Conservation (phyloP, 2,797 vertebrate species). For the Coluber constrictor region DNA sequence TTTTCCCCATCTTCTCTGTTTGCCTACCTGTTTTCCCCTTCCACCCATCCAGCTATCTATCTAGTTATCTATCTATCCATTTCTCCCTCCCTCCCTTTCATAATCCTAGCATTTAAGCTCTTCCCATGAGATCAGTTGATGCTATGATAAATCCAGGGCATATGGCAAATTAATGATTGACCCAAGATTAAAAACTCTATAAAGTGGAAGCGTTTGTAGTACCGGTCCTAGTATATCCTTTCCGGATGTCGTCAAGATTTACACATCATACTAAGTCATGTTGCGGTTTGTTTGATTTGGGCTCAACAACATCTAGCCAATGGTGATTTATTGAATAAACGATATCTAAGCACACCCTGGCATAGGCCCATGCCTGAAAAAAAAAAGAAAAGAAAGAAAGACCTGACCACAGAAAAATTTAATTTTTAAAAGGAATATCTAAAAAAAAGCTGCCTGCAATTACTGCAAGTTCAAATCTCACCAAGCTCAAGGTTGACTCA, state of each 20-base stretch:
- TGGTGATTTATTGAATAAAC: neutral
- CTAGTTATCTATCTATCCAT: no score
- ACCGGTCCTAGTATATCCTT: neutral
- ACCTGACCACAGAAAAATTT: neutral
- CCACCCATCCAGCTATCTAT: no score
- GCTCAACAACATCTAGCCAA: neutral
- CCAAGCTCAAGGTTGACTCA: no score
- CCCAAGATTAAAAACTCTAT: neutral
- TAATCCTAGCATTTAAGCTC: neutral
- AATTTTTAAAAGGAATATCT: neutral
- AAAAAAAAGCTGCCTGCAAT: no score
- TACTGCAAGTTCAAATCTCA: no score
- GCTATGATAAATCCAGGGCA: neutral
- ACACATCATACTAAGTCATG: neutral
- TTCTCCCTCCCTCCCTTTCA: neutral
- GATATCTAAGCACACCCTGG: neutral
- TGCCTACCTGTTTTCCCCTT: no score
- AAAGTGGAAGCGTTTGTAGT: neutral
- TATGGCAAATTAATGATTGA: neutral
- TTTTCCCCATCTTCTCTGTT: no score
- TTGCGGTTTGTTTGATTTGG: neutral
- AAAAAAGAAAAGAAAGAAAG: neutral
- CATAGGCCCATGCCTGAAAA: neutral
- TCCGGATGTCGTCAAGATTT: neutral
- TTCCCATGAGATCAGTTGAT: neutral